Percentiles rank a stretch among this genome's conserved stretches.
Conservation (phyloP, 2,797 vertebrate species). For the Spea hammondii region DNA sequence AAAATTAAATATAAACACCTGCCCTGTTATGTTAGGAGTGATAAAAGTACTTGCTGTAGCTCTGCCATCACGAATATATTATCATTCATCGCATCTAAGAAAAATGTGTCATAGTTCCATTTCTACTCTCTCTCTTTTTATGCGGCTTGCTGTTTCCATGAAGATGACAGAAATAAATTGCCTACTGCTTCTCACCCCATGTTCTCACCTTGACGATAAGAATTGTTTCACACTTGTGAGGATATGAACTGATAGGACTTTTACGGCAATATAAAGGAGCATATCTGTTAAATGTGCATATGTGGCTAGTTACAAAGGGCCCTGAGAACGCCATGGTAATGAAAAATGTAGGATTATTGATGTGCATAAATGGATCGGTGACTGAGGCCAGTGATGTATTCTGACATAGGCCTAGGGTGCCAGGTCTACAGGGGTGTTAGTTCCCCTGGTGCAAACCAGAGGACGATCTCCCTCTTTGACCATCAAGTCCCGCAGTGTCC, state of each 20-base stretch:
- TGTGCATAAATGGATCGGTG: too few species aligned
- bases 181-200: constrained; percentile 31
- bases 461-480: too few species aligned
- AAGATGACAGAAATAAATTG: constrained; percentile 38
- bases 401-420: too few species aligned
- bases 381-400: too few species aligned
- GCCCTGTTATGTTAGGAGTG: background rate
- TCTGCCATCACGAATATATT: constrained; percentile 17
- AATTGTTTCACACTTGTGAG: constrained; percentile 39
- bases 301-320: too few species aligned
- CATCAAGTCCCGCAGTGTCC: too few species aligned
- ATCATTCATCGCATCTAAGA: constrained; percentile 25
- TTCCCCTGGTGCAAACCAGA: too few species aligned
- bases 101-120: constrained; percentile 28
- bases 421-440: too few species aligned
- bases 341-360: too few species aligned
- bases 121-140: constrained; percentile 1
- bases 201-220: constrained; percentile 46
- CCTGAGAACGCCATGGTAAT: too few species aligned
- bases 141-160: constrained; percentile 40
- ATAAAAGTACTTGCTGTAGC: constrained; percentile 16
- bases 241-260: constrained; percentile 19
- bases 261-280: background rate
- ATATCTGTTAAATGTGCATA: too few species aligned
- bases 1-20: background rate